Base-by-base conservation (phyloP, 2,888 invertebrate genomes). In the Palloptera scutellata region DNA sequence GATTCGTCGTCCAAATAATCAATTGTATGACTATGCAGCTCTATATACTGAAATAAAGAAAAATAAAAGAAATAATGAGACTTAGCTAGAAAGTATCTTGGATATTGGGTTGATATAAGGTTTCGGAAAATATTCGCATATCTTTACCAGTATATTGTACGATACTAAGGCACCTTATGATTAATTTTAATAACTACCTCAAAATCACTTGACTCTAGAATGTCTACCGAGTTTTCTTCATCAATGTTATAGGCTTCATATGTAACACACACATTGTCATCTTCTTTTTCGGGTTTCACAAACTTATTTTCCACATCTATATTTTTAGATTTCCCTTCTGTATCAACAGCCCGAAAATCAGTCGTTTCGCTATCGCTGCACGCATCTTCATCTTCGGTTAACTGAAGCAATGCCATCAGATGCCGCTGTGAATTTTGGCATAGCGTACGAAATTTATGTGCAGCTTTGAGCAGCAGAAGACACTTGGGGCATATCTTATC, bases 361-460 rank as follows among this genome's bases (percentile, higher is more conserved):
- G 3, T 30, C 30, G 30, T 9, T 19, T 63, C 30, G 13, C 19
- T 45, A 11, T 9, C 43, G 12, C n/a, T 43, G 10, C 1, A 12
- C 40, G 11, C 42, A n/a, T 42, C 30, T 9, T 42, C 43, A 1
- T 13, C 10, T 41, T 55, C 42, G 42, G 13, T 54, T 12, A 64
- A 15, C 17, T 64, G 40, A n/a, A 59, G 9, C 1, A 78, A 83
- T 57, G 81, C 78, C 10, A 78, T 75, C 2, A 85, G 71, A 41
- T 84, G 82, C 19, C 77, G 77, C 70, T 84, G 78, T 0, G 85
- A 83, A 54, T 79, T 82, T 52, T 80, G 78, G 48, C 85, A 84
- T 58, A 83, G 81, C 61, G 76, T 77, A 1, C 81, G 81, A 71
- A 85, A 85, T 61, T 82, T 84, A 67, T 81, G 77, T 0, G 84